Evolutionary conservation across 2,797 vertebrate genomes (phyloP), one percentile per base, ranked within the genome.

Genomic region (Otus scops): DNA sequence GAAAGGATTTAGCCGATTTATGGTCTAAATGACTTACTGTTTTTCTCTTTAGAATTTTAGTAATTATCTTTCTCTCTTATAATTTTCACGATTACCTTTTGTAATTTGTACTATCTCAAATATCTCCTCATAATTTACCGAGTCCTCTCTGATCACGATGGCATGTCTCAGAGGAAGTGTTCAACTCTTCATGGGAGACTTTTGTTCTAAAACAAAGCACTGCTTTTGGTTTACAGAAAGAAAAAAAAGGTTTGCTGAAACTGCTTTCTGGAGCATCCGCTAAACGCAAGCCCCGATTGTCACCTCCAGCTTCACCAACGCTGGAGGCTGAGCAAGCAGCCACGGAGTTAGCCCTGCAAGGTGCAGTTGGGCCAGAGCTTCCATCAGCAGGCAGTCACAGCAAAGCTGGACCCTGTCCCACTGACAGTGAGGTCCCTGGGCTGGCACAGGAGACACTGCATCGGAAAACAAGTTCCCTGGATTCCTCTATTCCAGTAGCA

Each of bases 181-280:
- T 93, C 41, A 41, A 1, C 26, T 79, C 21, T n/a, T 53, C 30
- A 5, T 1, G 1, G 56, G 36, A 68, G 41, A 30, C 22, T 61
- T 69, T 21, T 77, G 14, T 56, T 95, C 89, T 87, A 68, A 96
- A 97, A 71, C 2, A 24, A 80, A 20, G 32, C 54, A 14, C 60
- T 93, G 82, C 39, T 86, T 89, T 71, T 76, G 6, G 8, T 71
- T 97, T 93, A 65, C 98, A 99, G 99, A 99, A 99, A 97, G 99
- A 99, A 97, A 99, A 99, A 97, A 99, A 99, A 75, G 99, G 99
- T 57, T 98, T 99, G 63, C 97, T 99, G 93, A 99, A 99, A 95
- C 98, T 99, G 91, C 97, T 99, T 92, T 99, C 99, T 32, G 98
- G 98, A 24, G 98, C 98, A 67, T 99, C 99, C 88, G 98, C 99